Conservation (phyloP, 2,797 vertebrate genomes). For the Vespertilio murinus region DNA sequence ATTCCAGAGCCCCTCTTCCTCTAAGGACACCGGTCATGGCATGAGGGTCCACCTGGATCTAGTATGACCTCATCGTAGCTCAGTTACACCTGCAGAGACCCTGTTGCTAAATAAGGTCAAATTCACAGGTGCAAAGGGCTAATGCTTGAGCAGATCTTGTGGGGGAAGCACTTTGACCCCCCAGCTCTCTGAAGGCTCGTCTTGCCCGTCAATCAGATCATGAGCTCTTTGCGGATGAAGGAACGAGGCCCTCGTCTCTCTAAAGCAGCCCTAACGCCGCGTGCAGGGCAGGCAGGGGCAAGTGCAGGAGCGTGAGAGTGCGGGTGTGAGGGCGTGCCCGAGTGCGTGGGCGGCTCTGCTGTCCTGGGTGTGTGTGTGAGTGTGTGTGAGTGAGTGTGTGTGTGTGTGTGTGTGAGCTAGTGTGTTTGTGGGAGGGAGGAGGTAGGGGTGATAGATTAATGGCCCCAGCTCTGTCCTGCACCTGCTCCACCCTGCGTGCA, state of each 20-base stretch:
- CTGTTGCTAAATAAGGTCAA: background rate
- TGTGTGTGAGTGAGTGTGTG: background rate
- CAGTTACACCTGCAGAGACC: background rate
- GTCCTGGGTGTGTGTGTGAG: no score
- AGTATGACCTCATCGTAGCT: background rate
- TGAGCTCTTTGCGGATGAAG: background rate
- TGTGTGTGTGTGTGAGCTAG: background rate
- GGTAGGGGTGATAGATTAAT: background rate
- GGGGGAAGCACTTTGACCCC: background rate
- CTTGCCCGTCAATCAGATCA: background rate
- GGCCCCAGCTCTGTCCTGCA: background rate
- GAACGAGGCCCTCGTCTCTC: background rate
- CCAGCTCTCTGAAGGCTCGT: background rate
- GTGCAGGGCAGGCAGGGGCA: background rate
- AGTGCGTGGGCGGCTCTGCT: fast-evolving
- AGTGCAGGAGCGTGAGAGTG: fast-evolving
- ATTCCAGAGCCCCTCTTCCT: background rate
- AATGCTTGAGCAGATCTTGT: background rate
- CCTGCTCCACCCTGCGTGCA: background rate
- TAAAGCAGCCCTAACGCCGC: background rate
- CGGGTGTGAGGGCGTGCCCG: background rate
- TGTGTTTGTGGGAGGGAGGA: background rate
- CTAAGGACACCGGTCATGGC: background rate
- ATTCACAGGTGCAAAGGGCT: background rate
- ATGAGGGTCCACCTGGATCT: background rate